These are phyloP conservation scores for Pseudococcus longispinus DNA, from an alignment of 2,888 invertebrate species.

Conservation along the genomic window DNA sequence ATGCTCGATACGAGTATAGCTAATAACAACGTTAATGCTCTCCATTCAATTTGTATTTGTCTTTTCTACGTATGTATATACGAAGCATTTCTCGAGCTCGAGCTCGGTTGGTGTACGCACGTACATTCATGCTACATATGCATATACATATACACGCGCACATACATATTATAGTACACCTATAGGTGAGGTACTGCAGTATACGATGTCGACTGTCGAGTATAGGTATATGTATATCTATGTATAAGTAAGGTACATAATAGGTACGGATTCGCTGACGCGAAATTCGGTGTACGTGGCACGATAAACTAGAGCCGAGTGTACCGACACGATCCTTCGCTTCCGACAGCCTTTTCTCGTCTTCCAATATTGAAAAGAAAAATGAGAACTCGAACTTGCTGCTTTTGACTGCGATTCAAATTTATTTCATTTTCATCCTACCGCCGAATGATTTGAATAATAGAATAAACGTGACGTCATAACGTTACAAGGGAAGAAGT, in stretches of 20 bases:
- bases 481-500: conserved; percentile 55
- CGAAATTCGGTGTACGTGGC: not conserved
- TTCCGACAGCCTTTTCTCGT: not conserved
- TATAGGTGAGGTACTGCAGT: not conserved
- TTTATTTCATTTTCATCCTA: conserved; percentile 54
- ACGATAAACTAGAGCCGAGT: not conserved
- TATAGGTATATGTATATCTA: not conserved
- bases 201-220: not conserved
- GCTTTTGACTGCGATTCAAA: conserved; percentile 55
- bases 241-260: not conserved
- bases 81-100: not conserved
- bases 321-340: not conserved
- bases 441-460: conserved; percentile 56
- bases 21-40: conserved; percentile 24
- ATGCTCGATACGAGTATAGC: conserved; percentile 23
- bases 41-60: conserved; percentile 18
- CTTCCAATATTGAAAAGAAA: conserved; percentile 19
- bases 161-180: not conserved
- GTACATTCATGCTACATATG: not conserved
- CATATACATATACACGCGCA: not conserved
- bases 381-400: conserved; percentile 51
- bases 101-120: not conserved
- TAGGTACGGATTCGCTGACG: not conserved
- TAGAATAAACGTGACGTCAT: conserved; percentile 57
- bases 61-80: not conserved